Percentiles rank a stretch among this genome's conserved stretches.
Conservation (phyloP, 2,888 invertebrate genomes). For the Pachymerium ferrugineum region DNA sequence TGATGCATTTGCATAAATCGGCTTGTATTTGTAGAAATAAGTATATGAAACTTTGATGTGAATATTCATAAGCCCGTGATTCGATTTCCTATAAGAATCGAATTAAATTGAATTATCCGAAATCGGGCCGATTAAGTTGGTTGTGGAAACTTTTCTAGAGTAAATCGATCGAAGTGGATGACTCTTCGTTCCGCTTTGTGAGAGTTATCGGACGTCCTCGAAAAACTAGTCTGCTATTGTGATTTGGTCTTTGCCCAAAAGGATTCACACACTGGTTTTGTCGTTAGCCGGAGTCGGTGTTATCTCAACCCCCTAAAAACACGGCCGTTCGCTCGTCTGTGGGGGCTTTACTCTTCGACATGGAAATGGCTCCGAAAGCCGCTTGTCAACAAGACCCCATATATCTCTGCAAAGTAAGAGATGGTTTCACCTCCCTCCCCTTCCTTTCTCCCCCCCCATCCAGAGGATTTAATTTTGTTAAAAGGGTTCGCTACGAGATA, state of each 20-base stretch:
- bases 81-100: no score
- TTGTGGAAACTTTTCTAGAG: no score
- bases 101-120: no score
- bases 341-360: conserved; percentile 5
- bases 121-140: no score
- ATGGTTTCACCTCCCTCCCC: background rate
- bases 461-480: conserved; percentile 19
- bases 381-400: conserved; percentile 27
- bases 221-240: background rate
- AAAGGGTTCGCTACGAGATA: conserved; percentile 15
- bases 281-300: background rate
- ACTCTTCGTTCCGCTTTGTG: no score
- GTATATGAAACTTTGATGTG: no score
- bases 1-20: no score
- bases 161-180: no score
- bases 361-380: conserved; percentile 27
- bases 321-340: background rate
- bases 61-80: no score
- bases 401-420: conserved; percentile 10
- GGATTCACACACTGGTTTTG: conserved; percentile 1
- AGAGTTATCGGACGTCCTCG: no score
- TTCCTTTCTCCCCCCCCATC: conserved; percentile 3
- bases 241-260: conserved; percentile 1
- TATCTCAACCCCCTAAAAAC: background rate
- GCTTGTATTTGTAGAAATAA: no score